Conservation (phyloP, 2,797 vertebrate species). For the Margarornis squamiger region DNA sequence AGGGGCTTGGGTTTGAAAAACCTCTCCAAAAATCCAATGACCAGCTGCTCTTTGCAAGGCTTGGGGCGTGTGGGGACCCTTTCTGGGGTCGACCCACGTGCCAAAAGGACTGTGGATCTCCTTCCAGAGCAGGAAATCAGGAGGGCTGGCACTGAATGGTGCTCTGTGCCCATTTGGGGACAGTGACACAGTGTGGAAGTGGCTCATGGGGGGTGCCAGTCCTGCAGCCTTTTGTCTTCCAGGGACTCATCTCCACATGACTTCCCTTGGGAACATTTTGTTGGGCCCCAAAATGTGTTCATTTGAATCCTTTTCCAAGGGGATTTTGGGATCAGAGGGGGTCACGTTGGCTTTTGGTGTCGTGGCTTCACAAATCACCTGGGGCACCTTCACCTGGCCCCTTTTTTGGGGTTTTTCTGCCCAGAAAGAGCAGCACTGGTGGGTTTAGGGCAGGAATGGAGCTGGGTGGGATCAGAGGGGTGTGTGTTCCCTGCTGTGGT, state of each 20-base stretch:
- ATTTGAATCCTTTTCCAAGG: background rate
- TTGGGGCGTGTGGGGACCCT: background rate
- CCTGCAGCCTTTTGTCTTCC: constrained; percentile 2
- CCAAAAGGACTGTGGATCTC: background rate
- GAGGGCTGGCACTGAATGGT: background rate
- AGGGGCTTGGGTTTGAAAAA: background rate
- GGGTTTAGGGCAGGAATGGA: background rate
- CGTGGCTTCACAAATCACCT: background rate
- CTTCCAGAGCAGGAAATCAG: background rate
- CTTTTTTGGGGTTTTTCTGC: background rate
- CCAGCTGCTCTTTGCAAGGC: background rate
- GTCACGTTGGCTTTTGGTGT: background rate
- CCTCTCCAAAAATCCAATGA: background rate
- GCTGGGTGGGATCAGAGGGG: background rate
- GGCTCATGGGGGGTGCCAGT: too few relatives aligned
- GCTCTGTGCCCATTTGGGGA: constrained; percentile 25
- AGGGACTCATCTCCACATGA: background rate
- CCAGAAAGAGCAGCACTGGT: background rate
- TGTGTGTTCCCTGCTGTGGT: background rate
- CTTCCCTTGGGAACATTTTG: background rate
- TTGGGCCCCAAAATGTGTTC: background rate
- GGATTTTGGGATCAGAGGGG: background rate
- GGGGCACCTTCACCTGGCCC: too few relatives aligned
- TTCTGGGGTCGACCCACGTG: background rate
- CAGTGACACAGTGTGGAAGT: background rate